Evolutionary conservation across 1,140 invertebrate genomes (phyloP).

Genomic region (Lysiphlebus fabarum): DNA sequence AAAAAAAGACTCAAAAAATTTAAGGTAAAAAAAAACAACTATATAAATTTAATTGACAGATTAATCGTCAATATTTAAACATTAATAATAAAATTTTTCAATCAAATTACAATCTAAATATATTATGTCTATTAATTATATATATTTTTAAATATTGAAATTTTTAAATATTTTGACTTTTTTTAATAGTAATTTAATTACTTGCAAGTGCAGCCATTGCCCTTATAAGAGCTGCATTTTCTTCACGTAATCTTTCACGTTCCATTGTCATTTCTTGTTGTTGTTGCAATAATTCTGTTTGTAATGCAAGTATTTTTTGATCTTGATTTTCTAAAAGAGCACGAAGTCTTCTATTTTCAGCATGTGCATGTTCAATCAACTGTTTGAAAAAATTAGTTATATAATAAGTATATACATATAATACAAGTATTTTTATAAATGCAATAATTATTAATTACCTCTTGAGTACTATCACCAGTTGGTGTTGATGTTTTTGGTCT

Average conservation of each 20-base stretch:
- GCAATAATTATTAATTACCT: constrained; percentile 32
- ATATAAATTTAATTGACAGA: too few species aligned
- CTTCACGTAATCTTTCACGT: constrained; percentile 54
- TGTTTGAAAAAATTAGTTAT: too few species aligned
- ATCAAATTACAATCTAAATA: too few species aligned
- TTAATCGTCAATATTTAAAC: too few species aligned
- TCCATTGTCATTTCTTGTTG: constrained; percentile 54
- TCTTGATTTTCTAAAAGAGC: constrained; percentile 59
- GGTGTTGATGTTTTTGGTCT: constrained; percentile 45
- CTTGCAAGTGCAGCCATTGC: constrained; percentile 54
- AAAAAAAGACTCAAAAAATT: too few species aligned
- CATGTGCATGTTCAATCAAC: constrained; percentile 56
- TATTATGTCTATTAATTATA: too few species aligned
- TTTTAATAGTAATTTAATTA: constrained; percentile 33
- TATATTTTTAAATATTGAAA: too few species aligned
- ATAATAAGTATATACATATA: too few species aligned
- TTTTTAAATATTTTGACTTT: not conserved
- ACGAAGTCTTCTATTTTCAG: constrained; percentile 58
- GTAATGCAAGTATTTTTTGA: constrained; percentile 56
- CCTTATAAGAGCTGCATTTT: constrained; percentile 56
- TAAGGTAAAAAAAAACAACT: too few species aligned
- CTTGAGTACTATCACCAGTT: constrained; percentile 47
- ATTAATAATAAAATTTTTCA: too few species aligned
- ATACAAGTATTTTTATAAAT: not conserved
- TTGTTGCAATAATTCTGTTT: constrained; percentile 46